Base-by-base conservation (phyloP, 2,113 vertebrate genomes). In the Scopus umbretta region DNA sequence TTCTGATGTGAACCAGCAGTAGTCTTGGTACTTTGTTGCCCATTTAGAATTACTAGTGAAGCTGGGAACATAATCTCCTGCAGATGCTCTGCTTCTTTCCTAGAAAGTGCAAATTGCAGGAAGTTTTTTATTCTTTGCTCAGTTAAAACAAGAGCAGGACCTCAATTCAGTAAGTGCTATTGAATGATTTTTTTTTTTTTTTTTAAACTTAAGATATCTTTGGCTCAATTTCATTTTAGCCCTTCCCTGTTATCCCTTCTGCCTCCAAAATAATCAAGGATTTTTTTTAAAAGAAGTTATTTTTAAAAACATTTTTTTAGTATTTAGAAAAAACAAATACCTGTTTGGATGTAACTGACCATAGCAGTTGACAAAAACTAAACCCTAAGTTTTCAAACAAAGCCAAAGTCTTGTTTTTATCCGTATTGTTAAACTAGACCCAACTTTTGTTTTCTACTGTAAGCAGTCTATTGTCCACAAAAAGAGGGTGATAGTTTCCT, bases 371-470 rank as follows among this genome's bases (percentile, higher is more conserved):
- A 90, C 43, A 95, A 88, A 95, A 89, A 81, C 88, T 67, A 42
- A 93, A 96, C 32, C 9, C 0, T 67, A 81, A 52, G 16, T 94
- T 93, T 94, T 90, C 71, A 83, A 59, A 86, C 30, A 58, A 78
- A 93, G 55, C 52, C 2, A n/a, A 92, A 94, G 74, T 93, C 68
- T 94, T 95, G 75, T 86, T 96, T 97, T 94, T 91, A 95, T 90
- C 91, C 63, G 62, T 88, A 90, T 47, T 76, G 89, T 97, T 95
- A 93, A 95, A 87, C 63, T 67, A 96, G 90, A 81, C 94, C 59
- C 50, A 4, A 81, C 76, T 97, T 96, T 94, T 86, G 86, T 94
- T 97, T 97, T 90, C 86, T 97, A 96, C 90, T 97, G 79, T 97
- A 96, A 52, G 52, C 90, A 84, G 67, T 93, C 94, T 96, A 1